phyloP scores from a whole-genome alignment of 2,888 invertebrate genomes.

The Falcaria lacertinaria region DNA sequence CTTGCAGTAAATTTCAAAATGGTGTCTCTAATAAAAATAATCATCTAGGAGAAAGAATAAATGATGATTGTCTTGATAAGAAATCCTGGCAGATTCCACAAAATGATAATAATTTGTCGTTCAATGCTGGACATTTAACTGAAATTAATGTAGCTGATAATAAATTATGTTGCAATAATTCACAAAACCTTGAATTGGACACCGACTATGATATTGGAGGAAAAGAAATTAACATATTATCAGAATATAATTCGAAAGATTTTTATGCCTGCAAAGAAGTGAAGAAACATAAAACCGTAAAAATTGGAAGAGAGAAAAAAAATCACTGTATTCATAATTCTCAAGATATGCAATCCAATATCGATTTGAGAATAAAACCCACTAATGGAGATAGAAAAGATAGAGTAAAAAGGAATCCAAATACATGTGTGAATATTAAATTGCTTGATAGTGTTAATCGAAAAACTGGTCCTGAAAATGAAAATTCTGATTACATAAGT shows the following conservation, averaged over 20 bases:
- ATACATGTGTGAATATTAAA: neutral
- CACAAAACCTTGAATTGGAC: neutral
- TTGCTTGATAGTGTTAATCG: neutral
- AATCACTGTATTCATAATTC: neutral
- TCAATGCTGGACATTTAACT: neutral
- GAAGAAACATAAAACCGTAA: neutral
- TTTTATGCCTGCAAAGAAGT: neutral
- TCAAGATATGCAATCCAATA: neutral
- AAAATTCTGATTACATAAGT: too few relatives aligned
- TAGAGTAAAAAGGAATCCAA: neutral
- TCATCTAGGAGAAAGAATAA: neutral
- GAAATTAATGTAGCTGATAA: neutral
- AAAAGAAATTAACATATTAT: neutral
- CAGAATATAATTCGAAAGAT: neutral
- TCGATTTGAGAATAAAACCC: neutral
- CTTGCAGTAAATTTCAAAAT: too few relatives aligned
- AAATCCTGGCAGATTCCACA: neutral
- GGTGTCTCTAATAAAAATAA: neutral
- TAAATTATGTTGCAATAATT: neutral
- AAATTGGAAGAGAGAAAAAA: neutral
- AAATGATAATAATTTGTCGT: neutral
- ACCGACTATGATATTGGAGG: neutral
- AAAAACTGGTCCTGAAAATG: too few relatives aligned
- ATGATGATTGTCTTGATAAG: neutral
- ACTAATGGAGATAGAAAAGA: neutral